Evolutionary conservation across 2,888 invertebrate species (phyloP).

Genomic region (Tinea trinotella): DNA sequence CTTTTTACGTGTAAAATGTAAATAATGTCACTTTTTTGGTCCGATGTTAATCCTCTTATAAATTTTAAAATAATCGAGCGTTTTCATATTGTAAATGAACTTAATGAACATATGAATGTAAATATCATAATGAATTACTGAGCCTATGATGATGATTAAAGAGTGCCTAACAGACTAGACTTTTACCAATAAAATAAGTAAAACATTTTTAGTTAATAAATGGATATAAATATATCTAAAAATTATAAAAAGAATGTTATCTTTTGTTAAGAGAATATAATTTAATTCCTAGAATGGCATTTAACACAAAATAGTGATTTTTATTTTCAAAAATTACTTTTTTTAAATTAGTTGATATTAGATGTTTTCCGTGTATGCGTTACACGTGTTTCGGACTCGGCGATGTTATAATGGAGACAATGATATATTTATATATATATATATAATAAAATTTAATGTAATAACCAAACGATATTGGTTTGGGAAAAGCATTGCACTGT

Average conservation of each 20-base stretch:
- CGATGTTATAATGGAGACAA: not conserved
- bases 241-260: slow-evolving; percentile 26
- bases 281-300: slow-evolving; percentile 69
- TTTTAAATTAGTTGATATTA: slow-evolving; percentile 33
- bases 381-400: not conserved
- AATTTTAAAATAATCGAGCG: not conserved
- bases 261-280: slow-evolving; percentile 35
- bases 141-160: not conserved
- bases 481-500: not conserved
- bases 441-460: not conserved
- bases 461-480: not conserved
- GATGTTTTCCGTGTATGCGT: not conserved
- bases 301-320: slow-evolving; percentile 63
- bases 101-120: not conserved
- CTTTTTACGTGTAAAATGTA: too few relatives aligned
- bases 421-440: slow-evolving; percentile 8
- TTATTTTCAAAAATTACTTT: slow-evolving; percentile 44
- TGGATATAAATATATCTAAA: slow-evolving; percentile 35
- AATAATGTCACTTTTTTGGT: too few relatives aligned
- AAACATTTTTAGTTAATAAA: slow-evolving; percentile 36
- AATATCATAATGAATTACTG: not conserved
- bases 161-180: slow-evolving; percentile 45
- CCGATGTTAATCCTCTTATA: too few relatives aligned
- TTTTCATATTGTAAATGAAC: not conserved
- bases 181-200: slow-evolving; percentile 45